Conservation (phyloP, 2,888 invertebrate species). For the Platycheirus albimanus region DNA sequence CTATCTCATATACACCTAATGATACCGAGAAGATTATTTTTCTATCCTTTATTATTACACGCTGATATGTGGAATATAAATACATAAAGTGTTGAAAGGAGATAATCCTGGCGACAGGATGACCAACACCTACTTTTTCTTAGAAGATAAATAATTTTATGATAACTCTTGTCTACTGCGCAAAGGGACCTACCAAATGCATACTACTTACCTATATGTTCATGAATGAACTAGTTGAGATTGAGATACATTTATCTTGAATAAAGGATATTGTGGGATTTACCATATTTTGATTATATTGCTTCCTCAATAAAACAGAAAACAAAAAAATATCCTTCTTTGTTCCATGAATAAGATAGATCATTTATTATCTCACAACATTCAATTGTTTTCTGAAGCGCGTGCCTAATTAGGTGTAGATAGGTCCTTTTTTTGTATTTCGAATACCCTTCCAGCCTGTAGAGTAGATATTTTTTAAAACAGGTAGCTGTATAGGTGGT, state of each 20-base stretch:
- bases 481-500: too few species aligned
- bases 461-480: too few species aligned
- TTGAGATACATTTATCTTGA: background rate
- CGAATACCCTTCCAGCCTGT: too few species aligned
- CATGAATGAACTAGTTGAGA: constrained; percentile 16
- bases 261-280: constrained; percentile 2
- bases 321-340: constrained; percentile 11
- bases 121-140: constrained; percentile 19
- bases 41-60: background rate
- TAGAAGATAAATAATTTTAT: constrained; percentile 9
- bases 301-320: constrained; percentile 25
- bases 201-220: background rate
- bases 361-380: constrained; percentile 17
- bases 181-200: too few species aligned
- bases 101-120: constrained; percentile 21
- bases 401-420: constrained; percentile 21
- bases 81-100: background rate
- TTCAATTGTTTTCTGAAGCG: constrained; percentile 15
- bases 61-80: background rate
- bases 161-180: constrained; percentile 1
- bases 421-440: background rate
- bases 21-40: too few species aligned
- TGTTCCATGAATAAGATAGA: constrained; percentile 5
- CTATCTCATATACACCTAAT: too few species aligned
- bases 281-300: constrained; percentile 3